These are phyloP conservation scores for Alauda arvensis DNA, from an alignment of 2,797 vertebrate genomes.

Conservation along the genomic window DNA sequence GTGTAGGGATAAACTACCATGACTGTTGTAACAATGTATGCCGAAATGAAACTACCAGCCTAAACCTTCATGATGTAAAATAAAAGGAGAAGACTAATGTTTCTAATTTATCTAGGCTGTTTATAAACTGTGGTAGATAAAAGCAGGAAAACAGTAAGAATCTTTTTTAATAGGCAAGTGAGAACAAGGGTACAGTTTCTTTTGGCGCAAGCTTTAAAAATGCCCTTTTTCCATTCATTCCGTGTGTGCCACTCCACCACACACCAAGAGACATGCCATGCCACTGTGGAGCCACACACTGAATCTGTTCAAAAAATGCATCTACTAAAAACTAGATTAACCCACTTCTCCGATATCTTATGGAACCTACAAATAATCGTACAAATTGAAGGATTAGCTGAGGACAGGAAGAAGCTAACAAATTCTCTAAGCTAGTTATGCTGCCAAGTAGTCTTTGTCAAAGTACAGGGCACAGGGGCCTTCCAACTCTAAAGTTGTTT, in stretches of 20 bases:
- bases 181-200: background rate
- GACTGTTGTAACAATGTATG: background rate
- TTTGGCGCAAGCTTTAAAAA: background rate
- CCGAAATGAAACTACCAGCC: background rate
- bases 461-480: background rate
- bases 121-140: background rate
- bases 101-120: background rate
- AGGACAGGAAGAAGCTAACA: background rate
- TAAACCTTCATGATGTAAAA: background rate
- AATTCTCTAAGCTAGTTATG: background rate
- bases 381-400: background rate
- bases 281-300: background rate
- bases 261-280: rapidly evolving
- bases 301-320: background rate
- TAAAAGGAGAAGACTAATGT: background rate
- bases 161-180: background rate
- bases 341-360: background rate
- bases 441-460: background rate
- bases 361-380: background rate
- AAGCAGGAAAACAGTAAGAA: background rate
- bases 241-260: rapidly evolving
- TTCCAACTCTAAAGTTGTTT: background rate
- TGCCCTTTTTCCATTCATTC: background rate
- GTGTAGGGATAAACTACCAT: background rate
- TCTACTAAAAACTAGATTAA: background rate